Evolutionary conservation across 1,140 invertebrate genomes (phyloP).

Genomic region (Zaprionus kolodkinae): DNA sequence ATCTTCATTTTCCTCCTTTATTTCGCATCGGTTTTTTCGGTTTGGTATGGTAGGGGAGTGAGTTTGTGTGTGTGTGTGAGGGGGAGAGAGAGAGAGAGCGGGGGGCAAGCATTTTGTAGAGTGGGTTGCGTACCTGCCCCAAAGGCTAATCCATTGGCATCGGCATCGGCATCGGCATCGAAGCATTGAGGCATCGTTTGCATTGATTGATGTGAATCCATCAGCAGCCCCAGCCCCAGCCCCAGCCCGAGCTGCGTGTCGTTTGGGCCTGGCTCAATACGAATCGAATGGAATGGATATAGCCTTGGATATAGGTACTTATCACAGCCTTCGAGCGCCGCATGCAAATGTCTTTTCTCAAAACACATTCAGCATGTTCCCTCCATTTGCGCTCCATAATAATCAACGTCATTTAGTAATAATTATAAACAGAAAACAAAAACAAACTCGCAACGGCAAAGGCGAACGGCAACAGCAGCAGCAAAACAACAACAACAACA

Average conservation of each 20-base stretch:
- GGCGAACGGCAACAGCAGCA: slow-evolving; percentile 43
- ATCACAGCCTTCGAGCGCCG: slow-evolving; percentile 81
- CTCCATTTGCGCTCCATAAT: slow-evolving; percentile 81
- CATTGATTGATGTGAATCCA: slow-evolving; percentile 58
- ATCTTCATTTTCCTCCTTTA: slow-evolving; percentile 23
- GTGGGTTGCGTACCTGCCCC: slow-evolving; percentile 73
- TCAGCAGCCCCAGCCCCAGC: slow-evolving; percentile 40
- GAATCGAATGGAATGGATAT: background rate
- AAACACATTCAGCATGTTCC: slow-evolving; percentile 80
- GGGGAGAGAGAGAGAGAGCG: background rate
- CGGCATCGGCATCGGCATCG: background rate
- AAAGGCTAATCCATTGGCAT: slow-evolving; percentile 58
- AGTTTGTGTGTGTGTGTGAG: too few species aligned
- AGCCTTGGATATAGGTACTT: slow-evolving; percentile 78
- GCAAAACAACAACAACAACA: slow-evolving; percentile 26
- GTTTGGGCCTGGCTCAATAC: background rate
- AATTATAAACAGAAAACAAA: slow-evolving; percentile 73
- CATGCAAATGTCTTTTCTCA: slow-evolving; percentile 81
- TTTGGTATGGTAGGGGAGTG: background rate
- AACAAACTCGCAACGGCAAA: slow-evolving; percentile 46
- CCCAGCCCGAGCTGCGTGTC: slow-evolving; percentile 46
- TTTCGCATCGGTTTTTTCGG: slow-evolving; percentile 13
- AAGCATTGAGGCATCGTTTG: slow-evolving; percentile 8
- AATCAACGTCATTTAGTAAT: slow-evolving; percentile 78
- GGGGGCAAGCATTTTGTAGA: slow-evolving; percentile 71